Conservation (phyloP, 2,797 vertebrate species). For the Anguilla megastoma region DNA sequence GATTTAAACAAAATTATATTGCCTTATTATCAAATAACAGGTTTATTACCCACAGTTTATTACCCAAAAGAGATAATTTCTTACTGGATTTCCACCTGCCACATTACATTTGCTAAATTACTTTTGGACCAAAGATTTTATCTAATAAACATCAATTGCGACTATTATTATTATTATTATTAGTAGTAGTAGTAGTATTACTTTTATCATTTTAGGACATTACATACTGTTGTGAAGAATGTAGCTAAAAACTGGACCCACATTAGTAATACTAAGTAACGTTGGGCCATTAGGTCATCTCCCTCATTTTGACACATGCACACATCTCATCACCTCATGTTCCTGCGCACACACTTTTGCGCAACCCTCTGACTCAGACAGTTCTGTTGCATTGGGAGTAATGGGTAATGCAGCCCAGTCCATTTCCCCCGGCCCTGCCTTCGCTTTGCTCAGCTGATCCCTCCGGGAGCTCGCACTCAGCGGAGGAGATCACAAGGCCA, state of each 20-base stretch:
- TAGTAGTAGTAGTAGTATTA: background rate
- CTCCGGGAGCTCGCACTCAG: background rate
- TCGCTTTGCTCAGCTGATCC: background rate
- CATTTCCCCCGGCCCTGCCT: background rate
- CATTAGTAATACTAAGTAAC: background rate
- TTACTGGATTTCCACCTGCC: conserved; percentile 35
- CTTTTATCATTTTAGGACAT: too few species aligned
- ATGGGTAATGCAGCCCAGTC: background rate
- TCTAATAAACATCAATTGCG: background rate
- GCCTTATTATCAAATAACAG: background rate
- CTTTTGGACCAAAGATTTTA: background rate
- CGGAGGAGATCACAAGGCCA: background rate
- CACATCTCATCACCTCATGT: background rate
- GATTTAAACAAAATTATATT: background rate
- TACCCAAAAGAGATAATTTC: background rate
- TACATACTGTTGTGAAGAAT: too few species aligned
- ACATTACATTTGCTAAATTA: conserved; percentile 10
- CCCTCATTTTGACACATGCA: background rate
- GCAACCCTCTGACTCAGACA: background rate
- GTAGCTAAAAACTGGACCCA: background rate
- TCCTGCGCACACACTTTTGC: background rate
- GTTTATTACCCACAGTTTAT: background rate
- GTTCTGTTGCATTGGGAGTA: conserved; percentile 1
- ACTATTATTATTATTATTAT: background rate
- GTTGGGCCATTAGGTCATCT: background rate